phyloP scores from a whole-genome alignment of 2,113 vertebrate genomes.

The Lota lota region DNA sequence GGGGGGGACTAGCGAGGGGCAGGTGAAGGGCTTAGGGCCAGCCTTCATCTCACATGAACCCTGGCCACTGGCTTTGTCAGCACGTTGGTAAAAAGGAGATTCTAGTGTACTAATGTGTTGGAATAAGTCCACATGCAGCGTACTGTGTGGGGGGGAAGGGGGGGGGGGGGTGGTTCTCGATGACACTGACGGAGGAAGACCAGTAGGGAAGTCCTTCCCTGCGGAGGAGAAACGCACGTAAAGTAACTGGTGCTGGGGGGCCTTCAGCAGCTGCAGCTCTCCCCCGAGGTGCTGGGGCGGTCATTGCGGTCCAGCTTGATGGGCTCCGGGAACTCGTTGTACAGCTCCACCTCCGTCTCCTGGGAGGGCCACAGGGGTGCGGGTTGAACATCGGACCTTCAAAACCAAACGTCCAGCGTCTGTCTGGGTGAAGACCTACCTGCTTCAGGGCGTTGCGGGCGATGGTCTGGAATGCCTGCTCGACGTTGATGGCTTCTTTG shows the following conservation, averaged over 20 bases:
- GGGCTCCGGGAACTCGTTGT: slow-evolving; percentile 97
- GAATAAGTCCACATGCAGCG: slow-evolving; percentile 47
- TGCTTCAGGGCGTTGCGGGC: slow-evolving; percentile 98
- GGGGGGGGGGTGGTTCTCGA: slow-evolving; percentile 42
- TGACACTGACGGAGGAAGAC: slow-evolving; percentile 56
- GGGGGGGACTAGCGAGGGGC: slow-evolving; percentile 25
- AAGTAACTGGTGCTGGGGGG: slow-evolving; percentile 42
- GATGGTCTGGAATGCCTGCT: slow-evolving; percentile 99
- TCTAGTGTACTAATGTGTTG: slow-evolving; percentile 37
- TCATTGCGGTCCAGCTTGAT: slow-evolving; percentile 97
- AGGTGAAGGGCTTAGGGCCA: slow-evolving; percentile 12
- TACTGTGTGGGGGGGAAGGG: slow-evolving; percentile 50
- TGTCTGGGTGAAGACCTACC: slow-evolving; percentile 61
- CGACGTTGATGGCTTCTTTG: slow-evolving; percentile 98
- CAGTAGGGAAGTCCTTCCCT: slow-evolving; percentile 46
- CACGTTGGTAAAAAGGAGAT: slow-evolving; percentile 23
- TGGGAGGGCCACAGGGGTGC: slow-evolving; percentile 39
- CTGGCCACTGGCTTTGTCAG: slow-evolving; percentile 44
- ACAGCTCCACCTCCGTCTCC: slow-evolving; percentile 98
- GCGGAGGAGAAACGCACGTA: slow-evolving; percentile 68
- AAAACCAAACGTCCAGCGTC: neutral
- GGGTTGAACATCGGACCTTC: neutral
- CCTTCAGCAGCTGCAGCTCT: slow-evolving; percentile 95
- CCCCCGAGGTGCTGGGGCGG: slow-evolving; percentile 85
- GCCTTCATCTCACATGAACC: slow-evolving; percentile 43